These are phyloP conservation scores for Bagarius yarrelli DNA, from an alignment of 2,113 vertebrate genomes.

Conservation along the genomic window DNA sequence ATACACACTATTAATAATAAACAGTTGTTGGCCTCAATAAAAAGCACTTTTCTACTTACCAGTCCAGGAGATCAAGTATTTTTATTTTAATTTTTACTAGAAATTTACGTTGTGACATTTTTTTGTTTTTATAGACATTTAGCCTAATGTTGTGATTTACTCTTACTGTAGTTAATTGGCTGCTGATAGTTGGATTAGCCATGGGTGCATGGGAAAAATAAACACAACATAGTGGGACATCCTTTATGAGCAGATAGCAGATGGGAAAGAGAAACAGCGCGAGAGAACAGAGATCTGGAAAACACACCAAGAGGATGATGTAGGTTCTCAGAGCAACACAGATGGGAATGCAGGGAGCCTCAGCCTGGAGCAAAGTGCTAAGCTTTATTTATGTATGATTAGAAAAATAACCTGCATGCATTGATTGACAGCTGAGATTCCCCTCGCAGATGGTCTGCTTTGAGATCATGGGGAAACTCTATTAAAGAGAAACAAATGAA, in stretches of 20 bases:
- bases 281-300: neutral
- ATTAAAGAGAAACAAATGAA: slow-evolving; percentile 49
- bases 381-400: slow-evolving; percentile 49
- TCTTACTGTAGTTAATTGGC: slow-evolving; percentile 3
- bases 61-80: too few species aligned
- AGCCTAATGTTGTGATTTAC: neutral
- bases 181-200: neutral
- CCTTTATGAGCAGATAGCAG: slow-evolving; percentile 15
- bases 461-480: slow-evolving; percentile 28
- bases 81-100: too few species aligned
- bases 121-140: too few species aligned
- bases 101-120: neutral
- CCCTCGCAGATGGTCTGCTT: slow-evolving; percentile 35
- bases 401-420: slow-evolving; percentile 37
- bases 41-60: too few species aligned
- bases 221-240: neutral
- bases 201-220: neutral
- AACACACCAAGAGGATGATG: neutral
- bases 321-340: slow-evolving; percentile 9
- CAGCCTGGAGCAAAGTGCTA: neutral
- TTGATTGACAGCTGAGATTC: slow-evolving; percentile 37
- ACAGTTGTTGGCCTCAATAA: too few species aligned
- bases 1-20: too few species aligned
- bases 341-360: neutral
- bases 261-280: neutral